phyloP scores from a whole-genome alignment of 2,113 vertebrate species.

The Paralichthys olivaceus region DNA sequence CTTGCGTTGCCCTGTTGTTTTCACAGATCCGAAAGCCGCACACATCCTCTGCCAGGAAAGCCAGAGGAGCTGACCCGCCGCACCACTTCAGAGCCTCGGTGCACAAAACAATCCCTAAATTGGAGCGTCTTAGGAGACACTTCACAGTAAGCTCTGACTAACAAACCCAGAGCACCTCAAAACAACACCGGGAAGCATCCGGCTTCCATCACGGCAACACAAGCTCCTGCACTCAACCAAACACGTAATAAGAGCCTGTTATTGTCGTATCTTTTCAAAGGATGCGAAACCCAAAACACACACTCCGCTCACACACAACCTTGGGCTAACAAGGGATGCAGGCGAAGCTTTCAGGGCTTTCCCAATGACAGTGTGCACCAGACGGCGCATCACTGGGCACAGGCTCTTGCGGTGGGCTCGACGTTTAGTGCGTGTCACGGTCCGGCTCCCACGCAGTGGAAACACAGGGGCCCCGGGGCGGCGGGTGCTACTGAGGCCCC shows the following conservation, averaged over 20 bases:
- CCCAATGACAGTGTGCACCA: conserved; percentile 39
- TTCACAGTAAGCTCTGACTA: conserved; percentile 57
- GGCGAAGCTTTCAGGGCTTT: conserved; percentile 42
- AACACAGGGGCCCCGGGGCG: conserved; percentile 49
- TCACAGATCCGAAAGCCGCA: conserved; percentile 54
- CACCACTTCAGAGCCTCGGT: conserved; percentile 51
- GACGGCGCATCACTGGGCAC: conserved; percentile 41
- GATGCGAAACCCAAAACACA: conserved; percentile 73
- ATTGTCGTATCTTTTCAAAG: conserved; percentile 75
- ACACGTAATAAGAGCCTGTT: conserved; percentile 71
- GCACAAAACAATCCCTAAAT: conserved; percentile 59
- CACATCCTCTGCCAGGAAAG: conserved; percentile 57
- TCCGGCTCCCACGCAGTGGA: conserved; percentile 68
- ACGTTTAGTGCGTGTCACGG: conserved; percentile 64
- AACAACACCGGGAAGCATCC: conserved; percentile 64
- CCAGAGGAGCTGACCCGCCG: conserved; percentile 47
- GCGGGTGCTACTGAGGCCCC: conserved; percentile 58
- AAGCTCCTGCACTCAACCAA: conserved; percentile 56
- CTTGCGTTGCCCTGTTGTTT: conserved; percentile 55
- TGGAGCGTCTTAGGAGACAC: conserved; percentile 47
- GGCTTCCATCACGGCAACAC: conserved; percentile 48
- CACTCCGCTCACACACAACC: conserved; percentile 63
- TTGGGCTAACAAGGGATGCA: conserved; percentile 74
- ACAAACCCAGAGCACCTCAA: conserved; percentile 61
- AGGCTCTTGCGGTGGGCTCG: conserved; percentile 54